Evolutionary conservation across 2,888 invertebrate species (phyloP).

Genomic region (Encarsia formosa): DNA sequence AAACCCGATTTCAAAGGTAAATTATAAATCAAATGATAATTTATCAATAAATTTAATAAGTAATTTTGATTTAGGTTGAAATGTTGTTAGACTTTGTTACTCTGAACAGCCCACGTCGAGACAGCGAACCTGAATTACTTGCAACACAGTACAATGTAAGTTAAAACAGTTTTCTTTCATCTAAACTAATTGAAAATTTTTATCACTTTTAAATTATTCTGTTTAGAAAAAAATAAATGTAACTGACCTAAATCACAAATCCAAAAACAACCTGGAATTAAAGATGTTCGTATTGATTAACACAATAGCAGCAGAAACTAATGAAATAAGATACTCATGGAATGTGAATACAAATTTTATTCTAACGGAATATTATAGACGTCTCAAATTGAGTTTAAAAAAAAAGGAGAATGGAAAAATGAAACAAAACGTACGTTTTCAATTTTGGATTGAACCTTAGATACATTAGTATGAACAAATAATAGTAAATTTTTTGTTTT

Average conservation of each 20-base stretch:
- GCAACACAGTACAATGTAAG: too few species aligned
- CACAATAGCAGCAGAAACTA: conserved; percentile 36
- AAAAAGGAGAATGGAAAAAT: conserved; percentile 41
- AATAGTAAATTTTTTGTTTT: background rate
- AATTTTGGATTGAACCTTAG: background rate
- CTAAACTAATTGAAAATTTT: too few species aligned
- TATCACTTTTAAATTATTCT: too few species aligned
- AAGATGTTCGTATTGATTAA: conserved; percentile 32
- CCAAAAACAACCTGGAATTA: too few species aligned
- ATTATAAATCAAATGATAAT: conserved; percentile 11
- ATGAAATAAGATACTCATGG: conserved; percentile 39
- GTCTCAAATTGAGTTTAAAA: conserved; percentile 39
- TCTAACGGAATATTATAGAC: conserved; percentile 35
- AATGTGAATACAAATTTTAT: conserved; percentile 41
- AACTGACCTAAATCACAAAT: too few species aligned
- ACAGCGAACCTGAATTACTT: too few species aligned
- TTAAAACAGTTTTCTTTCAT: too few species aligned
- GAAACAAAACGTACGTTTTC: conserved; percentile 39
- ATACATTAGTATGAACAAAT: background rate
- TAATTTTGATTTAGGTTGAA: conserved; percentile 30
- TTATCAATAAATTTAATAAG: conserved; percentile 34
- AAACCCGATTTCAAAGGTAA: conserved; percentile 42
- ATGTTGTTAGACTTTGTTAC: background rate
- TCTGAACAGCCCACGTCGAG: too few species aligned
- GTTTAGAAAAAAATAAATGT: too few species aligned